Evolutionary conservation across 2,113 vertebrate genomes (phyloP), one percentile per base, ranked within the genome.

Genomic region (Pontoporia blainvillei): DNA sequence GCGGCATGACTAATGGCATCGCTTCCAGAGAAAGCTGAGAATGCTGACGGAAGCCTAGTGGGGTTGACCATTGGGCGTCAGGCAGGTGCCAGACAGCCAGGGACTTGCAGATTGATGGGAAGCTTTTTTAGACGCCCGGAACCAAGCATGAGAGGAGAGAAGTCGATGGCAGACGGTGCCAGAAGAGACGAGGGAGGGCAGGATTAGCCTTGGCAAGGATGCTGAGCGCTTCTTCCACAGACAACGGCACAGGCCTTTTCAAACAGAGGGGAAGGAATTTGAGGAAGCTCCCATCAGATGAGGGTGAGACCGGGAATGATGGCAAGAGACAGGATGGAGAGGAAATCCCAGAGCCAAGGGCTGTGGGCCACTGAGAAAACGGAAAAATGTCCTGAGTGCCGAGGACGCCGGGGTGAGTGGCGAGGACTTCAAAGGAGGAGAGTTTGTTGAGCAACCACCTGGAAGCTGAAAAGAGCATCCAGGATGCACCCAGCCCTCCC

Each of bases 391-490:
- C 39, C 52, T 54, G n/a, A 21, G 6, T n/a, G 5, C 39, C 46
- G 5, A 25, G 7, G 54, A 15, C 20, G n/a, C 41, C 52, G 5
- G 1, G 2, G 27, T 1, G 0, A 36, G 61, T 34, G 41, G 29
- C 14, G 0, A 15, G 25, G 12, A 7, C 36, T 12, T 73, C 23
- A 61, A 27, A 66, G 81, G 34, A 44, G 7, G 29, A 36, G 29
- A 23, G 2, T 14, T 5, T 6, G 21, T 17, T 39, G 44, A 25
- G 29, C 52, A 54, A 21, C 4, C 34, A 1, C n/a, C 15, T 17
- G 34, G 34, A 27, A 46, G 34, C 64, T 64, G 39, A n/a, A 73
- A 64, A 17, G 84, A 34, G 1, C n/a, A 7, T 49, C 71, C 34
- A 27, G 52, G 2, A 6, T 15, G 0, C 14, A 14, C 20, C 12